Evolutionary conservation across 2,888 invertebrate genomes (phyloP), one percentile per base, ranked within the genome.

Genomic region (Dorcus parallelipipedus): DNA sequence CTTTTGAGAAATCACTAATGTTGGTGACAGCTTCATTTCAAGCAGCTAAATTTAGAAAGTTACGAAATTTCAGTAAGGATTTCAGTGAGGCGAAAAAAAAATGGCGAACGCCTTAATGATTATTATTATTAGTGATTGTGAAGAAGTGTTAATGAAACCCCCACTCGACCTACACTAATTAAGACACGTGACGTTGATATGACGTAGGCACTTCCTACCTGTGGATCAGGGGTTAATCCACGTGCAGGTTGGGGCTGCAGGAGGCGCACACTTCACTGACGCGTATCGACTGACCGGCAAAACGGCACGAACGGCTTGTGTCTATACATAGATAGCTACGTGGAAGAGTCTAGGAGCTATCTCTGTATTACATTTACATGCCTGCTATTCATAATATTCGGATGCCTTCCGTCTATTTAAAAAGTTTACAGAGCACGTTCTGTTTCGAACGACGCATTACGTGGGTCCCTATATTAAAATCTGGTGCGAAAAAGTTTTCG

Each of bases 201-300:
- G 49, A 49, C 49, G 49, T 49, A 38, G 10, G 52, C 40, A 41
- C 17, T 67, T 60, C 74, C 73, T 75, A 76, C 76, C 76, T 76
- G 76, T 75, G 72, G 76, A 73, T 73, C 64, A 63, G 64, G 72
- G 70, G 69, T 64, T 67, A 67, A 72, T 71, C 70, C 72, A 71
- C 69, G 72, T 71, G 72, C 71, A 70, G 65, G 62, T 63, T 59
- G 61, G 67, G 64, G 62, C 62, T 66, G 67, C 68, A 63, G 69
- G 64, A 64, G 70, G 66, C 66, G 70, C 68, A 69, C 72, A 70
- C 72, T 72, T 67, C 74, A 72, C 72, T 72, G 71, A 70, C 74
- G 71, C 73, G 70, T 65, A 69, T 70, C 70, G 71, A 75, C 64
- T 74, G 72, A 71, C 49, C 23, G 49, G 14, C 9, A 38, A 23